Base-by-base conservation (phyloP, 2,797 vertebrate species). In the Sebastes jordani region DNA sequence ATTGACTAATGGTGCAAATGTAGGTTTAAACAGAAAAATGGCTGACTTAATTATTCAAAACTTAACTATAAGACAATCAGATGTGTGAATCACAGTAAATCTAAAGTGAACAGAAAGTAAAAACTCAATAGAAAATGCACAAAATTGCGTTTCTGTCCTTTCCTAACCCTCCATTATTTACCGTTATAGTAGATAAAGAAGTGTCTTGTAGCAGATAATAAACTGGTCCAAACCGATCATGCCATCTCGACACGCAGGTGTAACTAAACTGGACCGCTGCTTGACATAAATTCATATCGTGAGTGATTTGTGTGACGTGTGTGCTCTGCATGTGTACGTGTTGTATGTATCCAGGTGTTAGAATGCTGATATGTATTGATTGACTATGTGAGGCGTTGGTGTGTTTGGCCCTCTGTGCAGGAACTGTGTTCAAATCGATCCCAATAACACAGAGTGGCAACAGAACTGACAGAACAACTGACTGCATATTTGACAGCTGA, bases 311-410 rank as follows among this genome's bases (percentile, higher is more conserved):
- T 30, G 11, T 7, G 42, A n/a, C 9, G 59, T 54, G 5, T 46
- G 60, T 6, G 34, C 64, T 74, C 68, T 73, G 49, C 71, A 82
- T 76, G 75, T 78, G 36, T 67, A 11, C 38, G 29, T 9, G 56
- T 32, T 13, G 29, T 11, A 16, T 74, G 78, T 76, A 56, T 80
- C n/a, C 42, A 65, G 63, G 63, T 78, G 54, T 65, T 11, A 49
- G 72, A 36, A 42, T 30, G 74, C 42, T 74, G 78, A 82, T 58
- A 29, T 25, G 54, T 80, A 86, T 88, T 62, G 87, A 86, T 25
- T 11, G 11, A n/a, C 18, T 8, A 1, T 16, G 65, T 54, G 58
- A 77, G 61, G n/a, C 25, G 67, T 67, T 3, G 55, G 32, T 67
- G 69, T 25, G 11, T 71, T 54, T 23, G 67, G 34, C 56, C 16